Evolutionary conservation across 1,140 invertebrate species (phyloP).

Genomic region (Magallana ariakensis): DNA sequence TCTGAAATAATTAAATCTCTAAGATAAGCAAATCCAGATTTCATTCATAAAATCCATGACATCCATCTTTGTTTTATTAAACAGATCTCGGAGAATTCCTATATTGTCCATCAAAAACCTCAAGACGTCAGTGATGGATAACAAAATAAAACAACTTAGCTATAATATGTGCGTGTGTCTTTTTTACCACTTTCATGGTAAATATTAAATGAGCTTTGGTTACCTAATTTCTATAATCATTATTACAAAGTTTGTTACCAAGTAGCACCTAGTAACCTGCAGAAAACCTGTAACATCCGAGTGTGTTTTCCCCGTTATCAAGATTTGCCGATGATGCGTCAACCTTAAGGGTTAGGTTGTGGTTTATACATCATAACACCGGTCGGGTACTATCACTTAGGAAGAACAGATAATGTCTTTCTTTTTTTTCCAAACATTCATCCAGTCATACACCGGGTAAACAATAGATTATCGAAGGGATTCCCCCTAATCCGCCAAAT

Average conservation of each 20-base stretch:
- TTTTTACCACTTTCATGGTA: background rate
- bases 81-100: constrained; percentile 1
- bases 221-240: background rate
- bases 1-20: constrained; percentile 29
- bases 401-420: background rate
- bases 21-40: constrained; percentile 19
- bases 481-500: background rate
- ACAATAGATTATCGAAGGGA: background rate
- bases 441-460: background rate
- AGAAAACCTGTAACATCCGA: background rate
- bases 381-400: background rate
- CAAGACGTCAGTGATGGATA: constrained; percentile 10
- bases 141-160: background rate
- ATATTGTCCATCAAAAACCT: constrained; percentile 19
- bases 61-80: constrained; percentile 8
- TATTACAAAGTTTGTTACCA: background rate
- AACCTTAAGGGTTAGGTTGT: background rate
- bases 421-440: background rate
- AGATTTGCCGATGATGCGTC: background rate
- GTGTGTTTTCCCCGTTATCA: background rate
- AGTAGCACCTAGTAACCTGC: background rate
- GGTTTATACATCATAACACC: background rate
- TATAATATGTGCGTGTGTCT: background rate
- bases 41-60: constrained; percentile 19
- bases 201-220: background rate